Conservation (phyloP, 1,140 invertebrate genomes). For the Eciton burchellii region DNA sequence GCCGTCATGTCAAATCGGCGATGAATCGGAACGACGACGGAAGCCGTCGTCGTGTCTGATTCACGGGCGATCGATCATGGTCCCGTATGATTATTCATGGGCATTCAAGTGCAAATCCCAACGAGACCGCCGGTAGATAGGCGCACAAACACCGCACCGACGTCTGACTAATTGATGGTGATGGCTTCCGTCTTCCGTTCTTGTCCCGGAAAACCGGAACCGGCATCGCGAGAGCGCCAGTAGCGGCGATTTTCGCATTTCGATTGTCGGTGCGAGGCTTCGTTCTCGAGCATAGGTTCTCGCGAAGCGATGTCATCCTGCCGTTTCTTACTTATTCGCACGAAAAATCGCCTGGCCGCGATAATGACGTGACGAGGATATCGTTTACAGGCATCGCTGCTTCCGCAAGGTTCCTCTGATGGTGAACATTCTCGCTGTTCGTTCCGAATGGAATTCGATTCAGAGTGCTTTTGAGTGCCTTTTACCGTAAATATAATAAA, state of each 20-base stretch:
- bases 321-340: too few species aligned
- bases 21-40: slow-evolving; percentile 73
- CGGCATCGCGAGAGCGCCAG: neutral
- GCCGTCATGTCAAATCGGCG: slow-evolving; percentile 55
- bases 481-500: too few species aligned
- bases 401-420: too few species aligned
- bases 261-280: neutral
- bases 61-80: slow-evolving; percentile 74
- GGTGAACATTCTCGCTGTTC: too few species aligned
- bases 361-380: too few species aligned
- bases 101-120: slow-evolving; percentile 75
- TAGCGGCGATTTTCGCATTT: neutral
- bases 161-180: slow-evolving; percentile 73
- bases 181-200: slow-evolving; percentile 61
- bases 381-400: too few species aligned
- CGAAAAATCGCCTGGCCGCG: too few species aligned
- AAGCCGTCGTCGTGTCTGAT: slow-evolving; percentile 66
- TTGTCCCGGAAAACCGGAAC: slow-evolving; percentile 44
- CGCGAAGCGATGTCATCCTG: too few species aligned
- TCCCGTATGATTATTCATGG: slow-evolving; percentile 77
- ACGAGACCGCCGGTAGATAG: slow-evolving; percentile 69
- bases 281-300: too few species aligned
- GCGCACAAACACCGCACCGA: slow-evolving; percentile 62
- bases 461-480: too few species aligned
- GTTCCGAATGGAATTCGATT: too few species aligned